Conservation (phyloP, 1,140 invertebrate genomes). For the Paracyclopina nana region DNA sequence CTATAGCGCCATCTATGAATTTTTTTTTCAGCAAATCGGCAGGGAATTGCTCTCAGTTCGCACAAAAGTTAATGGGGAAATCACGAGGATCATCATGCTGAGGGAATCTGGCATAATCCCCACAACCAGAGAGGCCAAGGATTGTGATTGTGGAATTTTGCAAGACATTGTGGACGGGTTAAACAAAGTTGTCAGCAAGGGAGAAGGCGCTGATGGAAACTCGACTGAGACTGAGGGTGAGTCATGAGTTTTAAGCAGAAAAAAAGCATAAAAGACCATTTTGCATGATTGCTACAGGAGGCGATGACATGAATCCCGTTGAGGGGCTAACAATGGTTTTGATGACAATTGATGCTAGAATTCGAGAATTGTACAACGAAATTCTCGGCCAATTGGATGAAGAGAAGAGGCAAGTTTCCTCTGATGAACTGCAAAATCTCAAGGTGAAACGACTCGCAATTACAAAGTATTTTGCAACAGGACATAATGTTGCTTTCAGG, state of each 20-base stretch:
- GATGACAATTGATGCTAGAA: conserved; percentile 3
- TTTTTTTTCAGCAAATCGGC: conserved; percentile 6
- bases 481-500: too few species aligned
- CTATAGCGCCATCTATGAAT: too few species aligned
- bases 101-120: background rate
- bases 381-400: conserved; percentile 13
- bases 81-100: conserved; percentile 13
- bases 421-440: conserved; percentile 5
- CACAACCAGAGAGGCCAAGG: background rate
- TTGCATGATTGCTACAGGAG: too few species aligned
- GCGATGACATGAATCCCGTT: background rate
- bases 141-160: conserved; percentile 14
- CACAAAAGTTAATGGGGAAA: conserved; percentile 10
- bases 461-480: too few species aligned
- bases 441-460: too few species aligned
- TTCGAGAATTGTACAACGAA: conserved; percentile 7
- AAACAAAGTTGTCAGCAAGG: background rate
- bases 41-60: conserved; percentile 2
- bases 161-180: background rate
- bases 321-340: conserved; percentile 1
- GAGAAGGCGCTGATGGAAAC: conserved; percentile 2
- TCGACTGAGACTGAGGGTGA: background rate
- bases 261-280: too few species aligned
- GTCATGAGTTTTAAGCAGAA: too few species aligned
- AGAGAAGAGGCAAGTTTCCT: background rate